Evolutionary conservation across 2,888 invertebrate species (phyloP).

Genomic region (Hirudinaria manillensis): DNA sequence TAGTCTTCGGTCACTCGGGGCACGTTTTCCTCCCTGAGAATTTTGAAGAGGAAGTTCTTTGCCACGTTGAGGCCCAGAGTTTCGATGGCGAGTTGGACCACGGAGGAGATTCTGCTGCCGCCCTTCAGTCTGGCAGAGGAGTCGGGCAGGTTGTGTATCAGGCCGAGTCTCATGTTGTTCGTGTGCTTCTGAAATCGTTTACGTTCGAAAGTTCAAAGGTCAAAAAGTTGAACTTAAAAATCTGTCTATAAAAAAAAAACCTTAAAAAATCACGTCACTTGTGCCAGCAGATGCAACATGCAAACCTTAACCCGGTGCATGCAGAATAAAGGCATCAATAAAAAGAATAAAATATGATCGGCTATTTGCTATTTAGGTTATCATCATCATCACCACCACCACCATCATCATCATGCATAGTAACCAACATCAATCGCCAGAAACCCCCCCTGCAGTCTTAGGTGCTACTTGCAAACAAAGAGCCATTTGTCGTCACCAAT

Average conservation of each 20-base stretch:
- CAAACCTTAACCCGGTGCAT: too few relatives aligned
- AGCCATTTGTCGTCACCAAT: not conserved
- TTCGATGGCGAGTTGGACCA: slow-evolving; percentile 54
- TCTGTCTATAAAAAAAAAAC: not conserved
- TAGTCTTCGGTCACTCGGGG: too few relatives aligned
- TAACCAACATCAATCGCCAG: too few relatives aligned
- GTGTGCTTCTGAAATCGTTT: slow-evolving; percentile 49
- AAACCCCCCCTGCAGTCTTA: too few relatives aligned
- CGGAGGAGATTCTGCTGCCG: slow-evolving; percentile 40
- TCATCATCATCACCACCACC: too few relatives aligned
- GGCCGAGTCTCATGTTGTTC: slow-evolving; percentile 53
- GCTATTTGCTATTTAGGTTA: too few relatives aligned
- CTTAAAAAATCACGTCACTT: not conserved
- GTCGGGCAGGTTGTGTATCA: slow-evolving; percentile 53
- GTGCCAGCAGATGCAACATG: too few relatives aligned
- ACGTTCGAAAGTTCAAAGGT: not conserved
- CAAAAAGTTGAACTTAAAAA: not conserved
- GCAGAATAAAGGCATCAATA: too few relatives aligned
- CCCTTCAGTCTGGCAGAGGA: not conserved
- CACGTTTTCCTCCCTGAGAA: slow-evolving; percentile 56
- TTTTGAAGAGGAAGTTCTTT: slow-evolving; percentile 56
- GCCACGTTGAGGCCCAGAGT: slow-evolving; percentile 51
- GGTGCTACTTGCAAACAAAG: too few relatives aligned
- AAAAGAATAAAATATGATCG: too few relatives aligned
- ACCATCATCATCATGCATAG: too few relatives aligned